These are phyloP conservation scores for Typhlichthys eigenmanni DNA, from an alignment of 2,797 vertebrate genomes.

Conservation along the genomic window DNA sequence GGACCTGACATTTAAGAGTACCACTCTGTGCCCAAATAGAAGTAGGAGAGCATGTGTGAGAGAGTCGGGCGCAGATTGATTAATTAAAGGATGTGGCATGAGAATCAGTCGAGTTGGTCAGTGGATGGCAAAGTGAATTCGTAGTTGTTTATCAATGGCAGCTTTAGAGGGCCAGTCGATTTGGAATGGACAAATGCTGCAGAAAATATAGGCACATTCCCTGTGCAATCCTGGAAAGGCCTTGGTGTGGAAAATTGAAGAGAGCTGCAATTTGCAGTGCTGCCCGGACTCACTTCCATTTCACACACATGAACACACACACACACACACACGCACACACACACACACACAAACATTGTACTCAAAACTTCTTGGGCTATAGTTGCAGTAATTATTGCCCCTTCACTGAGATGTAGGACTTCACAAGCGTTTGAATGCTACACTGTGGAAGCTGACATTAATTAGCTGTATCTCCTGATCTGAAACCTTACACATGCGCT, in stretches of 20 bases:
- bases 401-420: too few relatives aligned
- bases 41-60: not conserved
- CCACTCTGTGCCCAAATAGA: conserved; percentile 3
- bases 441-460: too few relatives aligned
- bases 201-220: conserved; percentile 41
- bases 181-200: conserved; percentile 22
- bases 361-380: too few relatives aligned
- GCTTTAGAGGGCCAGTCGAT: conserved; percentile 27
- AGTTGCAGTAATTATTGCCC: too few relatives aligned
- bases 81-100: not conserved
- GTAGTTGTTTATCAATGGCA: conserved; percentile 36
- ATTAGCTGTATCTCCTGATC: too few relatives aligned
- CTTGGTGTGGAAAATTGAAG: conserved; percentile 66
- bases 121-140: not conserved
- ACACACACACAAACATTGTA: too few relatives aligned
- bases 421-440: too few relatives aligned
- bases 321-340: conserved; percentile 13
- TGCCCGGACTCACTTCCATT: conserved; percentile 24
- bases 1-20: conserved; percentile 53
- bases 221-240: conserved; percentile 30
- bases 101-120: not conserved
- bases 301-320: not conserved
- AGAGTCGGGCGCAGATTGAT: not conserved
- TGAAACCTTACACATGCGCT: too few relatives aligned
- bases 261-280: conserved; percentile 59